Percentiles rank a stretch among this genome's conserved stretches.
Evolutionary conservation across 1,140 invertebrate species (phyloP).

Genomic region (Brachionus sp.): DNA sequence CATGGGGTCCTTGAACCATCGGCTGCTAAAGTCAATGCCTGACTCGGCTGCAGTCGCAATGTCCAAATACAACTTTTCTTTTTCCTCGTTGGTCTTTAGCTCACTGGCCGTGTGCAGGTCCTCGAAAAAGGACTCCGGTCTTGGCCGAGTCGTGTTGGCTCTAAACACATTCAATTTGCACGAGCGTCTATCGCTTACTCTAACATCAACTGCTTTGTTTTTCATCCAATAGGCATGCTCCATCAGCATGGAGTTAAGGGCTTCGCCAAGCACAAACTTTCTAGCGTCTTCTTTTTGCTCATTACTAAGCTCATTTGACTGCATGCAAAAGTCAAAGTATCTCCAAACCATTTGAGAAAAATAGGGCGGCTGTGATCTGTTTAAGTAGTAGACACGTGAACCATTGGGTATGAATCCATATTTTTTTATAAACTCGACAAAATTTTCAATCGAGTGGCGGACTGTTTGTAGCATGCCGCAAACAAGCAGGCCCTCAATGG

Average conservation of each 20-base stretch:
- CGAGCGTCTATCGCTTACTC: not conserved
- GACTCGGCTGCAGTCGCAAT: constrained; percentile 83
- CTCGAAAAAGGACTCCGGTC: constrained; percentile 83
- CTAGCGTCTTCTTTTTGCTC: not conserved
- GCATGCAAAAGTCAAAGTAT: constrained; percentile 22
- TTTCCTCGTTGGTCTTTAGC: constrained; percentile 43
- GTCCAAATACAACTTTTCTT: constrained; percentile 71
- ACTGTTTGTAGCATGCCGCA: constrained; percentile 78
- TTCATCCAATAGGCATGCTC: constrained; percentile 36
- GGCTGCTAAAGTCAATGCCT: constrained; percentile 87
- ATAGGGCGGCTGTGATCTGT: constrained; percentile 79
- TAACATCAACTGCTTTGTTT: not conserved
- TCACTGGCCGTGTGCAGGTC: constrained; percentile 51
- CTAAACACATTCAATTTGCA: constrained; percentile 20
- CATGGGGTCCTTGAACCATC: constrained; percentile 69
- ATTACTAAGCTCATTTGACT: not conserved
- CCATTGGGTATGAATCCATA: constrained; percentile 82
- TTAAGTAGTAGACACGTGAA: constrained; percentile 77
- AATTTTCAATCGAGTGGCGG: constrained; percentile 66
- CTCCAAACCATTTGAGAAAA: constrained; percentile 72
- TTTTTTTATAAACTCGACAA: constrained; percentile 49
- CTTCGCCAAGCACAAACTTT: constrained; percentile 5
- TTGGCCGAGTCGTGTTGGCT: constrained; percentile 6
- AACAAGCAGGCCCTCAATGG: constrained; percentile 74
- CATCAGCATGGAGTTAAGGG: not conserved